A percentile compares a stretch with the other conserved stretches of the same genome.
Conservation (phyloP, 2,797 vertebrate genomes). For the Octomys mimax region DNA sequence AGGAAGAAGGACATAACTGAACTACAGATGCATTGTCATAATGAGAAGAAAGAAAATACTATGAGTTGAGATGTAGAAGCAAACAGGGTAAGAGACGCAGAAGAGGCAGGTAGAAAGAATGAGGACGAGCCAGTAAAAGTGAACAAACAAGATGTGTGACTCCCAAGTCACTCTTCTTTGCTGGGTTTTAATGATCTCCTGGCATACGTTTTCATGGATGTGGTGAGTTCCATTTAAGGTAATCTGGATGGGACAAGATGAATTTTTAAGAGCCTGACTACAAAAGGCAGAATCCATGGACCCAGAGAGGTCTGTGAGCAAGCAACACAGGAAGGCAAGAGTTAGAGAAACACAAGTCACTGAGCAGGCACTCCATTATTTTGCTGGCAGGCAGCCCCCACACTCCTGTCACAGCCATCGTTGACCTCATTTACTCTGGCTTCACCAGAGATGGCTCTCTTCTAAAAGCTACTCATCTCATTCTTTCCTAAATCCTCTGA, state of each 20-base stretch:
- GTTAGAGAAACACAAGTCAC: neutral
- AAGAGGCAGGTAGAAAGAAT: neutral
- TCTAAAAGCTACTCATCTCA: neutral
- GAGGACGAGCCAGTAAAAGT: neutral
- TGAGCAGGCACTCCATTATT: neutral
- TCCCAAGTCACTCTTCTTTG: neutral
- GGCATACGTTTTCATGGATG: neutral
- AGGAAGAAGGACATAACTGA: neutral
- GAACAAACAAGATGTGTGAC: constrained; percentile 20
- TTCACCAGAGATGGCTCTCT: neutral
- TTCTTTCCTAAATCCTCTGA: constrained; percentile 19
- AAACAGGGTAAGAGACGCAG: neutral
- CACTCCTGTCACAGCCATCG: neutral
- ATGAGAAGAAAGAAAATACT: constrained; percentile 35
- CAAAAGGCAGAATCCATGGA: constrained; percentile 50
- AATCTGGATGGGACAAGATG: constrained; percentile 40
- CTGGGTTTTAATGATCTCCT: constrained; percentile 50
- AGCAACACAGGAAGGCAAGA: neutral
- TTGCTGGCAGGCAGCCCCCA: neutral
- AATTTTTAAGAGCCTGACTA: constrained; percentile 37
- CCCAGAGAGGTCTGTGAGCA: constrained; percentile 34
- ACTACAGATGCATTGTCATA: constrained; percentile 15
- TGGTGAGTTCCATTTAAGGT: constrained; percentile 18
- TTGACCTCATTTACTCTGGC: constrained; percentile 10
- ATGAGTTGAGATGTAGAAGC: neutral